A percentile compares a stretch with the other conserved stretches of the same genome.
phyloP scores from a whole-genome alignment of 2,797 vertebrate genomes.

The Eulemur albifrons region DNA sequence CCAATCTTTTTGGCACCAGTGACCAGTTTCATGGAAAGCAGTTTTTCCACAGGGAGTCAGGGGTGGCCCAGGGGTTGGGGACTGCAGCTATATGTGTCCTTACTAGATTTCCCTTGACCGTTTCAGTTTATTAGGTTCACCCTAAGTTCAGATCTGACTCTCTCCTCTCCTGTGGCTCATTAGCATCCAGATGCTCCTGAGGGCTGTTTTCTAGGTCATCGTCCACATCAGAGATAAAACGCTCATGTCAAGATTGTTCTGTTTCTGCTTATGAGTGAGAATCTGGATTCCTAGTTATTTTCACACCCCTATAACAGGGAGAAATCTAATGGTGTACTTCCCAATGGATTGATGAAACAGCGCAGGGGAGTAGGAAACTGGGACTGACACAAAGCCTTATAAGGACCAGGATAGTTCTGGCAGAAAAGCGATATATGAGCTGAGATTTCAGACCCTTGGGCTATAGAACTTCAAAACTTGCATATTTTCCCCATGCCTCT shows the following conservation, averaged over 20 bases:
- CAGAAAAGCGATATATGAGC: background rate
- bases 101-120: background rate
- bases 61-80: too few relatives aligned
- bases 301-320: background rate
- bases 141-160: background rate
- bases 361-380: background rate
- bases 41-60: too few relatives aligned
- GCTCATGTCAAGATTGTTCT: background rate
- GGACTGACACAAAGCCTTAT: background rate
- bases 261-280: background rate
- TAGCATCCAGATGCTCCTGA: background rate
- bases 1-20: too few relatives aligned
- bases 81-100: background rate
- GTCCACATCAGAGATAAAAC: background rate
- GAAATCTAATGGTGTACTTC: background rate
- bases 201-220: background rate
- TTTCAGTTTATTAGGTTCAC: background rate
- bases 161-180: background rate
- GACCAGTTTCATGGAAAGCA: too few relatives aligned
- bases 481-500: background rate
- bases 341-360: background rate
- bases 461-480: constrained; percentile 21
- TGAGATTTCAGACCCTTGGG: background rate
- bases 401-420: background rate
- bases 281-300: constrained; percentile 22